These are phyloP conservation scores for Momotus momota DNA, from an alignment of 2,797 vertebrate genomes.

Conservation along the genomic window DNA sequence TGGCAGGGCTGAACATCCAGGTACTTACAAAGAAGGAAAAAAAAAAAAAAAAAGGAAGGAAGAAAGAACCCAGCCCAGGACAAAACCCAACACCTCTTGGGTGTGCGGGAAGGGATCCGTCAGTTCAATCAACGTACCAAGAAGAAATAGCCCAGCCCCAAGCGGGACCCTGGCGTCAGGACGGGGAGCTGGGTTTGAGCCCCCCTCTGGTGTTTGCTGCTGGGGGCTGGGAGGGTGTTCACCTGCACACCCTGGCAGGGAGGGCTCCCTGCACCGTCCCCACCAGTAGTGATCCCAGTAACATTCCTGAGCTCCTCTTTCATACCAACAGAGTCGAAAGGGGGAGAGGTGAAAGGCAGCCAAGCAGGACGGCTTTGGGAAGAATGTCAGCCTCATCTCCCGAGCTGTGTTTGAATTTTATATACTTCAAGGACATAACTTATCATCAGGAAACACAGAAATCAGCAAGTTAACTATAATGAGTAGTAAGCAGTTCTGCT, in stretches of 20 bases:
- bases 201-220: neutral
- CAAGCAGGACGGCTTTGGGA: constrained; percentile 1
- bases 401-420: neutral
- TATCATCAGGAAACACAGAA: neutral
- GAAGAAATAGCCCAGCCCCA: rapidly evolving
- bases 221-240: neutral
- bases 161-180: neutral
- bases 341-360: constrained; percentile 6
- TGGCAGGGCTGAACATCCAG: neutral
- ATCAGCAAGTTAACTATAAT: constrained; percentile 35
- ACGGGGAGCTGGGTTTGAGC: neutral
- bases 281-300: neutral
- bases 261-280: neutral
- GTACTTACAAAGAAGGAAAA: neutral
- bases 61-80: rapidly evolving
- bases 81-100: rapidly evolving
- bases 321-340: neutral
- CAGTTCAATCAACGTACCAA: neutral
- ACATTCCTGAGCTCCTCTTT: neutral
- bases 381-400: neutral
- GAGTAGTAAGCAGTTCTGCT: constrained; percentile 12
- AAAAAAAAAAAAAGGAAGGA: no score
- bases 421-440: constrained; percentile 10
- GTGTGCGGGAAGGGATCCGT: neutral
- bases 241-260: neutral